Percentiles rank a stretch among this genome's conserved stretches.
phyloP scores from a whole-genome alignment of 2,113 vertebrate species.

The Campylomormyrus tamandua region DNA sequence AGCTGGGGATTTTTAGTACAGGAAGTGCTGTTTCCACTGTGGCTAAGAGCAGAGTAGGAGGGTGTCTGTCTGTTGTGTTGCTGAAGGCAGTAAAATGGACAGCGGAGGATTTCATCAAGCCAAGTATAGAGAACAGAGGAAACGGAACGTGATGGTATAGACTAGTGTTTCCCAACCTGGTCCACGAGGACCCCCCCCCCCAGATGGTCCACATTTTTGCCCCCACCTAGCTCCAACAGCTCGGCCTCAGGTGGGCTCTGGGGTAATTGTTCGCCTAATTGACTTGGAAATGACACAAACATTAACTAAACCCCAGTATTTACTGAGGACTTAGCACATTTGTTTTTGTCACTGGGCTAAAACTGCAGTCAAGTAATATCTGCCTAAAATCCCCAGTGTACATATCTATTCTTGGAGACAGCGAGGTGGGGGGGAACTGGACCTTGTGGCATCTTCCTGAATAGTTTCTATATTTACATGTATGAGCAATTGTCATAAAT shows the following conservation, averaged over 20 bases:
- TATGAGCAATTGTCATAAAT: conserved; percentile 4
- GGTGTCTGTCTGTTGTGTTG: conserved; percentile 29
- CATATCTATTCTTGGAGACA: conserved; percentile 27
- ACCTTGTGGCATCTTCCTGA: conserved; percentile 4
- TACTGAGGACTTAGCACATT: conserved; percentile 34
- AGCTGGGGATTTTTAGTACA: not conserved
- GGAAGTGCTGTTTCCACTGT: not conserved
- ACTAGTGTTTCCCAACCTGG: not conserved
- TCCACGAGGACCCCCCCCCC: not conserved
- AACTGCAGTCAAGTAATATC: conserved; percentile 33
- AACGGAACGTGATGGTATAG: conserved; percentile 9
- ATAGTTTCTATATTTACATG: not conserved
- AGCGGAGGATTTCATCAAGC: conserved; percentile 27
- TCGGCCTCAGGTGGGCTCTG: conserved; percentile 25
- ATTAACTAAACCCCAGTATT: conserved; percentile 18
- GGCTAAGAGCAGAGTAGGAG: conserved; percentile 10
- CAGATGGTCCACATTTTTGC: not conserved
- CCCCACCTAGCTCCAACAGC: not conserved
- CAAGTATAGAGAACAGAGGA: conserved; percentile 23
- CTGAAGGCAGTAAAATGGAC: conserved; percentile 9
- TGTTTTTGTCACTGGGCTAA: conserved; percentile 33
- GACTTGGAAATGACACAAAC: conserved; percentile 29
- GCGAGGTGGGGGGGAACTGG: conserved; percentile 11
- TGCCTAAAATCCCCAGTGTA: conserved; percentile 20
- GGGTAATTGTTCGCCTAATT: conserved; percentile 38